Conservation (phyloP, 2,797 vertebrate genomes). For the Ctenopoma kingsleyae region DNA sequence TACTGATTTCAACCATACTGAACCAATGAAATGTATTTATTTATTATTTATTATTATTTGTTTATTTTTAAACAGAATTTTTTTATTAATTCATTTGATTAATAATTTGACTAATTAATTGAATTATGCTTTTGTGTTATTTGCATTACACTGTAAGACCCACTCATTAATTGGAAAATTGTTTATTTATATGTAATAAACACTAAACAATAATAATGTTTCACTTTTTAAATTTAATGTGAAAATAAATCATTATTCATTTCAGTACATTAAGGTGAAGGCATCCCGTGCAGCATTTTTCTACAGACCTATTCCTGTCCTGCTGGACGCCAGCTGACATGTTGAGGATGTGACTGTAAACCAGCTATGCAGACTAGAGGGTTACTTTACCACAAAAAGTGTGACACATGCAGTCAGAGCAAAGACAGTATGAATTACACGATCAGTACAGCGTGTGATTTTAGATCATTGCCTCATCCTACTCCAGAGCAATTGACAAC, state of each 20-base stretch:
- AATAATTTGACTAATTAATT: no score
- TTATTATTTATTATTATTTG: no score
- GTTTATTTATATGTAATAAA: no score
- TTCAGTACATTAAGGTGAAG: background rate
- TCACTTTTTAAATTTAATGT: no score
- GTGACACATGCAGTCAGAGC: constrained; percentile 18
- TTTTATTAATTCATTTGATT: no score
- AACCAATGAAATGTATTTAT: no score
- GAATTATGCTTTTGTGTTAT: no score
- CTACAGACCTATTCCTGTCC: constrained; percentile 7
- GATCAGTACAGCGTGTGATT: background rate
- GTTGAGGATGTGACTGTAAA: constrained; percentile 55
- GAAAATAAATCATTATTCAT: no score
- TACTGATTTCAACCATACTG: no score
- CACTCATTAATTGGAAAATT: background rate
- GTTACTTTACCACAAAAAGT: constrained; percentile 30
- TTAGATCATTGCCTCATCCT: background rate
- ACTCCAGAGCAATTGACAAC: constrained; percentile 4
- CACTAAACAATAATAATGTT: no score
- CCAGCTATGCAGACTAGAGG: constrained; percentile 28
- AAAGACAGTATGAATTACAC: constrained; percentile 1
- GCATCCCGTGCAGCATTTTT: background rate
- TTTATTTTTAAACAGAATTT: no score
- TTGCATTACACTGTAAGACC: no score
- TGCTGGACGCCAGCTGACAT: constrained; percentile 25